These are phyloP conservation scores for Luperina testacea DNA, from an alignment of 2,888 invertebrate species.

Conservation along the genomic window DNA sequence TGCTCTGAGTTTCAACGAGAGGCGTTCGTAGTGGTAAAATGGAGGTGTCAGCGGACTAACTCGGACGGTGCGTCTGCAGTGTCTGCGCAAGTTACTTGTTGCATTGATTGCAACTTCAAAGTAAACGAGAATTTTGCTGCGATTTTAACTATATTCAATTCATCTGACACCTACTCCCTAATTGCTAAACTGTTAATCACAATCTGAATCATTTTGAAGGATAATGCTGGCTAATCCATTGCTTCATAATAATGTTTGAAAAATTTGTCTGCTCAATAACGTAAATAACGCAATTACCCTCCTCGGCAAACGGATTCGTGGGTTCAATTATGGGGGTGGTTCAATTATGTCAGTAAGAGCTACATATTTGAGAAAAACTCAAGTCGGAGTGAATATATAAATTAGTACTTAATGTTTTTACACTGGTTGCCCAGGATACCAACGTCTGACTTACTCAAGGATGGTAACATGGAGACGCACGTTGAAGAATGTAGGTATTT, in stretches of 20 bases:
- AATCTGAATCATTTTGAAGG: too few relatives aligned
- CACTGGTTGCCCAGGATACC: neutral
- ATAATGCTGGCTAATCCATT: neutral
- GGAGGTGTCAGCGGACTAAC: conserved; percentile 32
- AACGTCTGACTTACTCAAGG: neutral
- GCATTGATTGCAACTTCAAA: conserved; percentile 9
- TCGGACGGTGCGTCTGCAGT: neutral
- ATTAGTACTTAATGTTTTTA: neutral
- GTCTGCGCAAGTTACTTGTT: conserved; percentile 15
- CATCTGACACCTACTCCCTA: neutral
- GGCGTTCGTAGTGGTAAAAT: conserved; percentile 11
- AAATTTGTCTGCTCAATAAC: too few relatives aligned
- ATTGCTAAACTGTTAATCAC: neutral
- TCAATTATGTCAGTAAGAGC: neutral
- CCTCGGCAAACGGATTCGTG: neutral
- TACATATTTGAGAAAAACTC: neutral
- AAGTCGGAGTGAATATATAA: neutral
- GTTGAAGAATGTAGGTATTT: neutral
- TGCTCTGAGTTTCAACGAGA: conserved; percentile 6
- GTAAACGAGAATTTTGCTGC: conserved; percentile 14
- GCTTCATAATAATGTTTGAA: neutral
- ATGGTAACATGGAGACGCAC: neutral
- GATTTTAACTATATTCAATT: conserved; percentile 15
- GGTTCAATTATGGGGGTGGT: neutral
- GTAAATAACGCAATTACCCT: too few relatives aligned